Evolutionary conservation across 2,113 vertebrate species (phyloP).

Genomic region (Brachyistius frenatus): DNA sequence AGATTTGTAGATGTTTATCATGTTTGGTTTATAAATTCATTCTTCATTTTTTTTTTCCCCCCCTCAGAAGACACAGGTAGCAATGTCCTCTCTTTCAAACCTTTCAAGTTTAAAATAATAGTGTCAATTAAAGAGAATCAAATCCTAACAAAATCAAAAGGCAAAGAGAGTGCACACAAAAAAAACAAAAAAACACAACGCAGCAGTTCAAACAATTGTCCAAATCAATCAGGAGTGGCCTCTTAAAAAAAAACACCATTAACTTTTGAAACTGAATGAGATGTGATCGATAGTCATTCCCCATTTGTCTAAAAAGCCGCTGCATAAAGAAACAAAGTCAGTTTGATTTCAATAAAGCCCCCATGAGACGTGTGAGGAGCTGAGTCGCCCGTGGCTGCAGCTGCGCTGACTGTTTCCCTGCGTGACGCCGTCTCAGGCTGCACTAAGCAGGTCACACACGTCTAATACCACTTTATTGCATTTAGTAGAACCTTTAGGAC

Average conservation of each 20-base stretch:
- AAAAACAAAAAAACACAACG: background rate
- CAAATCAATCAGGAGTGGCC: background rate
- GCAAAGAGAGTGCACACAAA: background rate
- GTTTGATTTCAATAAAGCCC: background rate
- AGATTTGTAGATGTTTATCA: background rate
- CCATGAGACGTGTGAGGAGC: background rate
- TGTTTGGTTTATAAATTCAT: background rate
- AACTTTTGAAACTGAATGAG: background rate
- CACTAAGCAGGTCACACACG: constrained; percentile 25
- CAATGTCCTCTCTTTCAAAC: background rate
- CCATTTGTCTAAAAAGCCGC: background rate
- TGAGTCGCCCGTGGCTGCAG: background rate
- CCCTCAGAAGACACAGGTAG: background rate
- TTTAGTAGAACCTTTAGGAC: constrained; percentile 46
- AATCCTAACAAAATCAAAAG: background rate
- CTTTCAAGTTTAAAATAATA: background rate
- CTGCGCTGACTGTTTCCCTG: background rate
- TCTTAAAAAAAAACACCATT: background rate
- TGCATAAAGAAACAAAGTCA: background rate
- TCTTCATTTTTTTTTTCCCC: background rate
- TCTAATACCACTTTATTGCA: constrained; percentile 63
- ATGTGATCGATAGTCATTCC: background rate
- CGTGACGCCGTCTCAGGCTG: constrained; percentile 20
- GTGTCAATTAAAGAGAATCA: background rate
- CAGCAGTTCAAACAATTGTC: background rate